Base-by-base conservation (phyloP, 2,113 vertebrate genomes). In the Malurus elegans region DNA sequence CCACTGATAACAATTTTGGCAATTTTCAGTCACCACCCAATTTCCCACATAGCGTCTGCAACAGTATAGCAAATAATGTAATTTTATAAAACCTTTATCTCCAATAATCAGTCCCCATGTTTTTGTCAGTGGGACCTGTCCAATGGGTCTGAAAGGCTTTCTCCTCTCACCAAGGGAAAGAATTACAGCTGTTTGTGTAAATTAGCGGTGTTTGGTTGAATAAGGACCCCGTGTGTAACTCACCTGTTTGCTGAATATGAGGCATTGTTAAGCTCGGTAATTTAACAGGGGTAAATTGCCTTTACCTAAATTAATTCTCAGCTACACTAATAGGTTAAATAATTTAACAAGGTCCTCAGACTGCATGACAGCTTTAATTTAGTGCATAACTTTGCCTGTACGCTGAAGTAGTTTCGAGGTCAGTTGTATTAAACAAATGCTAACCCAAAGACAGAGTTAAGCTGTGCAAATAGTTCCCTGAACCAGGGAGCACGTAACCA, bases 21-120 rank as follows among this genome's bases (percentile, higher is more conserved):
- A 42, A 32, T 89, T 84, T 67, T 79, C 23, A 45, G 36, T 44
- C 50, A 38, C 9, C 42, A 50, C 23, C 4, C 44, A 6, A 8
- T 84, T 90, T 90, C 32, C 51, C 40, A 34, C 2, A 2, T 40
- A 18, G 3, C 72, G 24, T 62, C 16, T 25, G 31, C 25, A 26
- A 18, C 0, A 0, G 26, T 23, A 47, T 11, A 25, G 48, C 10
- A 65, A 91, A 78, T 51, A 12, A 60, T 0, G 0, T 38, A 61
- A 54, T 53, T 17, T 61, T 61, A 69, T 5, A n/a, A 57, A 40
- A 61, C 7, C 19, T 40, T 84, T 62, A 53, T 57, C 3, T 25
- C 36, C 34, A 45, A 23, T 21, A 57, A 53, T 42, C 32, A 69
- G 53, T 50, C 28, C 57, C 32, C 31, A 8, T 24, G 28, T 42